These are phyloP conservation scores for Zapornia atra DNA, from an alignment of 2,113 vertebrate genomes.

Conservation along the genomic window DNA sequence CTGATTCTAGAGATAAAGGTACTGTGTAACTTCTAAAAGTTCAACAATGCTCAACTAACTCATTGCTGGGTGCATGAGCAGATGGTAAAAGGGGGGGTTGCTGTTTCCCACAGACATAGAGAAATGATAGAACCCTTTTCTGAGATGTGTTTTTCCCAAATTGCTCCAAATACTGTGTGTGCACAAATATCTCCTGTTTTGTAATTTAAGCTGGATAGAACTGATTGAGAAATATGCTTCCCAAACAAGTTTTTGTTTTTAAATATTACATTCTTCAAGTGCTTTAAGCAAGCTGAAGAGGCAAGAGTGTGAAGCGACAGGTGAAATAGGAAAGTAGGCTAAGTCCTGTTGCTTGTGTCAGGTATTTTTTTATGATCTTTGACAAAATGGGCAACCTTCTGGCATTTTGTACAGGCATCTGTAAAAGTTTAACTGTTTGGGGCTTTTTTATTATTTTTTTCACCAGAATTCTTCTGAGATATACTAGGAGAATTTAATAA, in stretches of 20 bases:
- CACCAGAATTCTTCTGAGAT: neutral
- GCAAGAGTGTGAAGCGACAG: neutral
- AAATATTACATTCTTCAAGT: neutral
- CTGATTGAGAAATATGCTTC: neutral
- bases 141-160: neutral
- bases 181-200: neutral
- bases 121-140: neutral
- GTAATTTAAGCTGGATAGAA: neutral
- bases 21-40: neutral
- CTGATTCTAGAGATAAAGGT: slow-evolving; percentile 92
- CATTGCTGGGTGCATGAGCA: rapidly evolving
- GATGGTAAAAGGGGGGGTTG: rapidly evolving
- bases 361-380: neutral
- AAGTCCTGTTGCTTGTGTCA: neutral
- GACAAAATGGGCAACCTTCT: neutral
- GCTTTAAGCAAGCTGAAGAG: neutral
- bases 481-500: neutral
- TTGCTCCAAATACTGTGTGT: neutral
- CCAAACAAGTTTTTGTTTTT: neutral
- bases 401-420: neutral
- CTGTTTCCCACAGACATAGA: neutral
- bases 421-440: neutral
- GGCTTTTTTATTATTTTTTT: neutral
- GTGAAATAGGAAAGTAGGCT: neutral
- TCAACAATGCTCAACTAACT: neutral